Evolutionary conservation across 1,140 invertebrate species (phyloP).

Genomic region (Drosophila micromelanica): DNA sequence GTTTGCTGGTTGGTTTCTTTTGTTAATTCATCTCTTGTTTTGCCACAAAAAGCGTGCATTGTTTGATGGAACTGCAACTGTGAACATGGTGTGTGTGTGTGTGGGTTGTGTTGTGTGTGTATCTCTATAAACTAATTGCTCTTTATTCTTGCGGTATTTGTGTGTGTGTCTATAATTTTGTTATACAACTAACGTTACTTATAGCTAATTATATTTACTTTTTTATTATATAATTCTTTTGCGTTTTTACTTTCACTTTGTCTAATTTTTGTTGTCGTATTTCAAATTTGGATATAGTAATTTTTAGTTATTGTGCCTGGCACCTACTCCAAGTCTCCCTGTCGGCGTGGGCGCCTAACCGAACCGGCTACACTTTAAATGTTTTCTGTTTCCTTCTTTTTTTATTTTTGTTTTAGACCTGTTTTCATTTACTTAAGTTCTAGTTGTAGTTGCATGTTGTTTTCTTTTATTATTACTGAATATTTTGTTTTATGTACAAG

Average conservation of each 20-base stretch:
- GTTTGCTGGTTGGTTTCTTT: constrained; percentile 14
- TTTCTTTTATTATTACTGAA: constrained; percentile 4
- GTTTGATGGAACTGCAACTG: no score
- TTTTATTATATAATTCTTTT: constrained; percentile 12
- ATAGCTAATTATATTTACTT: no score
- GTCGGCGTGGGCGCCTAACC: constrained; percentile 23
- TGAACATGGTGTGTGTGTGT: no score
- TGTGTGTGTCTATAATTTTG: no score
- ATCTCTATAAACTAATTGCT: no score
- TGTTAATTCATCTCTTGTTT: background rate
- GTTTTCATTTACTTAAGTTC: constrained; percentile 44
- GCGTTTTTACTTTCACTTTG: constrained; percentile 18
- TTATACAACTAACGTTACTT: no score
- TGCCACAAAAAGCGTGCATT: background rate
- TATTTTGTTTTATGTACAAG: constrained; percentile 40
- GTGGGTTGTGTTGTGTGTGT: no score
- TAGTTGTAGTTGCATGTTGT: constrained; percentile 39
- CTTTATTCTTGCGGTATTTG: no score
- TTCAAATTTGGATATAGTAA: constrained; percentile 39
- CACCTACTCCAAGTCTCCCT: constrained; percentile 54
- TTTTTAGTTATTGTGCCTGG: constrained; percentile 70
- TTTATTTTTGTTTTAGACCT: constrained; percentile 43
- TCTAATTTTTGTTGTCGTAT: constrained; percentile 28
- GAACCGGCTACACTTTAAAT: constrained; percentile 42
- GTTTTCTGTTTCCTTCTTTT: constrained; percentile 18